Evolutionary conservation across 2,113 vertebrate genomes (phyloP), one percentile per base, ranked within the genome.

Genomic region (Ellobius talpinus): DNA sequence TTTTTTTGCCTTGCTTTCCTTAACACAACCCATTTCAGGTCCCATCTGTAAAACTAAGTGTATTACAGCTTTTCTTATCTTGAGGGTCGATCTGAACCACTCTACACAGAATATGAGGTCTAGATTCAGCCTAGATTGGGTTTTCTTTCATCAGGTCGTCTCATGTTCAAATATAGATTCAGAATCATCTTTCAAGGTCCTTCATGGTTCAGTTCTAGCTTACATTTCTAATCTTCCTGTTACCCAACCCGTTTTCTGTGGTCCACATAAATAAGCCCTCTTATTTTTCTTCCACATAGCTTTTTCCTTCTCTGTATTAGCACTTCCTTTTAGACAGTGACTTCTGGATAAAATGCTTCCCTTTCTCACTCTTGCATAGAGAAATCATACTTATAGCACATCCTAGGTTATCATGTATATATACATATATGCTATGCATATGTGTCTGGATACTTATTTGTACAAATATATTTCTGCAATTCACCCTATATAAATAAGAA

Each of bases 71-170:
- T 16, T 85, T 3, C 3, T 10, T 90, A 9, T 70, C 31, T 52
- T 31, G 0, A 65, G 31, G 16, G 42, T 5, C 50, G 7, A 61
- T 78, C 26, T 77, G 92, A 31, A 24, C 39, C 55, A 84, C 81
- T 88, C 39, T 92, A 14, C 79, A 66, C 39, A n/a, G 84, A 97
- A 90, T 29, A 55, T 19, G 17, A 87, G 65, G 65, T 88, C 72
- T 52, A 74, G 39, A 73, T 55, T 86, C 52, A 87, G n/a, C 50
- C 92, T 89, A 3, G 77, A n/a, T n/a, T n/a, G 9, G 6, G 70
- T 87, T 81, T 52, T 52, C 14, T 55, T 58, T 91, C 63, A 84
- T 87, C 31, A 23, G 26, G 74, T 77, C 16, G 68, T 86, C 73
- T 94, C 78, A 91, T 1, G 52, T 23, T 84, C 87, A 91, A 31